Evolutionary conservation across 2,113 vertebrate genomes (phyloP).

Genomic region (Rhabdornis inornatus): DNA sequence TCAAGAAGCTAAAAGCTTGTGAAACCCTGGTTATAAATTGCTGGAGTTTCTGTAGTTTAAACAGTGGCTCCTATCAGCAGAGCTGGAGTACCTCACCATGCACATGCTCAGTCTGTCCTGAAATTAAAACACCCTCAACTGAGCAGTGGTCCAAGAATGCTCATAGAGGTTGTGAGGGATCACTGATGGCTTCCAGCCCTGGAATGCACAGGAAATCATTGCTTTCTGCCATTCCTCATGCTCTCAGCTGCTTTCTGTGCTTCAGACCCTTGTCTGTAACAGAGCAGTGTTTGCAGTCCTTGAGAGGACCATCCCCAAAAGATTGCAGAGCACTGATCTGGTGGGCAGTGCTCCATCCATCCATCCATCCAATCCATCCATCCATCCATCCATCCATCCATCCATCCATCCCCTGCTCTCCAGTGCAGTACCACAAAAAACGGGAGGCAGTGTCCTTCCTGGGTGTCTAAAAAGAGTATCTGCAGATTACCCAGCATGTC

Average conservation of each 20-base stretch:
- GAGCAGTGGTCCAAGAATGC: neutral
- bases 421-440: neutral
- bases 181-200: neutral
- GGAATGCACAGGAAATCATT: neutral
- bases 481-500: constrained; percentile 1
- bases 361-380: no score
- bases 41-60: neutral
- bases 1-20: neutral
- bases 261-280: neutral
- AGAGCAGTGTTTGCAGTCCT: neutral
- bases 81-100: neutral
- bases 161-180: neutral
- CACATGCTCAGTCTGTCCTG: neutral
- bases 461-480: neutral
- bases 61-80: neutral
- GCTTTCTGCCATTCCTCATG: neutral
- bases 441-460: neutral
- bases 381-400: no score
- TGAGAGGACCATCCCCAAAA: neutral
- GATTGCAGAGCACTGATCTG: neutral
- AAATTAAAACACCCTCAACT: neutral
- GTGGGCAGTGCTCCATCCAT: neutral
- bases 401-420: neutral
- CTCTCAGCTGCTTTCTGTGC: neutral
- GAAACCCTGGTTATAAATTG: neutral